Evolutionary conservation across 2,888 invertebrate genomes (phyloP), one percentile per base, ranked within the genome.

Genomic region (Exephanes ischioxanthus): DNA sequence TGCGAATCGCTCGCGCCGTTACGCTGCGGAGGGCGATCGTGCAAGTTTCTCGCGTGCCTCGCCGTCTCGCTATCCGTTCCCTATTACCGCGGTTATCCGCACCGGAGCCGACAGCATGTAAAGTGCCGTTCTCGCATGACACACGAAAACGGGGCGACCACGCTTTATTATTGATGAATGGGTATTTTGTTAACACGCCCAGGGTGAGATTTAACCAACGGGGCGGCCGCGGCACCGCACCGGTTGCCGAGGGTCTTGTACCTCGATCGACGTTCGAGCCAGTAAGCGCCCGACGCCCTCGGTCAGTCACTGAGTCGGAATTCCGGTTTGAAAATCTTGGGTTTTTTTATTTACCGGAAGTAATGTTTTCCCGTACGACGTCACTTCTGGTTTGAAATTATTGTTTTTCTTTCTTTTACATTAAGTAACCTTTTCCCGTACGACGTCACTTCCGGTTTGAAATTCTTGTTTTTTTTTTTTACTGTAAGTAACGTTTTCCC

Each of bases 181-280:
- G 79, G 68, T 84, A 70, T 88, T 87, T 87, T 87, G 86, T 87
- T 87, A 86, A 87, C 88, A 87, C 85, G 75, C 51, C 67, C 76
- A 14, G 45, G 45, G 16, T 48, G 45, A 48, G 45, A 16, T 48
- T 48, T 48, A 48, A 48, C 45, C 1, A 48, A 16, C 45, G 45
- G 45, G 16, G 3, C 45, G 14, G 16, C 0, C 3, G 16, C 45
- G 14, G 11, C 3, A 3, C 16, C 16, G 45, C 45, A 48, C 45
- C 45, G 1, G 4, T 48, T 48, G 14, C 16, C 45, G 16, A 48
- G 45, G 45, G 16, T 14, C 4, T 14, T 4, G 16, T 16, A 4
- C 45, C 45, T 48, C 16, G 45, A 14, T 4, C 16, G 45, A 2
- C 14, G 45, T 1, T 3, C 16, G 16, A 14, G 16, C 16, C 16